Conservation (phyloP, 2,113 vertebrate genomes). For the Oncorhynchus clarkii region DNA sequence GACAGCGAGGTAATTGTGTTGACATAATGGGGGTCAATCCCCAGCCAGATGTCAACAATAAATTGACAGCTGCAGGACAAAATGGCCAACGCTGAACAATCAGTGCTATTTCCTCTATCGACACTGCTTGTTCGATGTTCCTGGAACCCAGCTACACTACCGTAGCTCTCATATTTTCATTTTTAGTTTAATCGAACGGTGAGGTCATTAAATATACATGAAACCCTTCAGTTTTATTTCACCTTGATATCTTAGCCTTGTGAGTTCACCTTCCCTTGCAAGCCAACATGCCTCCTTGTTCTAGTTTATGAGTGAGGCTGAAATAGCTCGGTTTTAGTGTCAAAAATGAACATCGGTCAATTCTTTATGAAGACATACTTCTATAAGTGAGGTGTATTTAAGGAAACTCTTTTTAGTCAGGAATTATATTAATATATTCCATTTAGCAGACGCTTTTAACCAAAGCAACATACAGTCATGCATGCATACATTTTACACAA, state of each 20-base stretch:
- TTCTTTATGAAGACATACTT: neutral
- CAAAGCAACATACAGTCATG: too few relatives aligned
- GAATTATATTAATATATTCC: too few relatives aligned
- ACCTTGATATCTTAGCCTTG: slow-evolving; percentile 12
- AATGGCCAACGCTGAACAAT: neutral
- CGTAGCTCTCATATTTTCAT: slow-evolving; percentile 24
- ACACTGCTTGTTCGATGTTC: slow-evolving; percentile 30
- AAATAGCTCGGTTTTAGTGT: neutral
- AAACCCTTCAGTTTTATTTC: slow-evolving; percentile 20
- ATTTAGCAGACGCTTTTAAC: too few relatives aligned
- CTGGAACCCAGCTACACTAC: slow-evolving; percentile 12
- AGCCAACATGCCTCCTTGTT: neutral
- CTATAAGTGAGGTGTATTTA: too few relatives aligned
- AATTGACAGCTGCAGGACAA: neutral
- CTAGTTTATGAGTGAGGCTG: neutral
- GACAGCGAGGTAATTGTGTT: neutral
- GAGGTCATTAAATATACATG: slow-evolving; percentile 8
- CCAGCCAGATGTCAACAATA: neutral
- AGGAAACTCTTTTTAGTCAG: too few relatives aligned
- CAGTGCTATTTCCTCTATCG: slow-evolving; percentile 20
- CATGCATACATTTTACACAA: too few relatives aligned
- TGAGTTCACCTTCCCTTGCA: slow-evolving; percentile 2
- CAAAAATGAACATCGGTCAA: neutral
- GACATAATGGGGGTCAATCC: slow-evolving; percentile 4
- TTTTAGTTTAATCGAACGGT: slow-evolving; percentile 35